Evolutionary conservation across 2,888 invertebrate species (phyloP).

Genomic region (Charanyca ferruginea): DNA sequence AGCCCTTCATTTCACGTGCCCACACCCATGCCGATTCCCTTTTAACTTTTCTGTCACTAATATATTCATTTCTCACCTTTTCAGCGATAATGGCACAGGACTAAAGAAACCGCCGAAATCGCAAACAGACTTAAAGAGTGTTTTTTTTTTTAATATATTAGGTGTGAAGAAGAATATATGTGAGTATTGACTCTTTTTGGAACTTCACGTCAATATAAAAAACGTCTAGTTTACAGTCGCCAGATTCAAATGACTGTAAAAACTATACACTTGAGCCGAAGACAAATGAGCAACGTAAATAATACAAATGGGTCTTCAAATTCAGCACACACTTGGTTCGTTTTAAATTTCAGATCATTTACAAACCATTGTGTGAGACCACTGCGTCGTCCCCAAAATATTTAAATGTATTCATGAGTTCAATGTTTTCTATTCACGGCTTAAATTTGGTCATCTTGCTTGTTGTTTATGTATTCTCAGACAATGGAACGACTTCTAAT

Average conservation of each 20-base stretch:
- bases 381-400: constrained; percentile 64
- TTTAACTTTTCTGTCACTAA: too few species aligned
- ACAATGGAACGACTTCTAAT: constrained; percentile 38
- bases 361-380: constrained; percentile 61
- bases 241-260: constrained; percentile 1
- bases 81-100: too few species aligned
- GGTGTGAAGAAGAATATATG: too few species aligned
- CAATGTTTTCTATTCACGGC: constrained; percentile 64
- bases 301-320: constrained; percentile 42
- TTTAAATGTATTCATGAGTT: constrained; percentile 73
- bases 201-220: too few species aligned
- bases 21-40: too few species aligned
- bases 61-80: too few species aligned
- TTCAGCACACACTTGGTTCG: constrained; percentile 48
- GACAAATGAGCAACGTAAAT: constrained; percentile 36
- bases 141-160: background rate
- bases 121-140: background rate
- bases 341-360: constrained; percentile 69
- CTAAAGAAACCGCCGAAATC: too few species aligned
- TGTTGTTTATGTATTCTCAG: constrained; percentile 44
- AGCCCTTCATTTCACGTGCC: too few species aligned
- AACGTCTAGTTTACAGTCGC: background rate
- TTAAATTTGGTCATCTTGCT: constrained; percentile 60
- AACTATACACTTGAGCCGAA: constrained; percentile 15
- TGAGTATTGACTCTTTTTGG: too few species aligned